These are phyloP conservation scores for Cylas formicarius DNA, from an alignment of 1,140 invertebrate species.

Conservation along the genomic window DNA sequence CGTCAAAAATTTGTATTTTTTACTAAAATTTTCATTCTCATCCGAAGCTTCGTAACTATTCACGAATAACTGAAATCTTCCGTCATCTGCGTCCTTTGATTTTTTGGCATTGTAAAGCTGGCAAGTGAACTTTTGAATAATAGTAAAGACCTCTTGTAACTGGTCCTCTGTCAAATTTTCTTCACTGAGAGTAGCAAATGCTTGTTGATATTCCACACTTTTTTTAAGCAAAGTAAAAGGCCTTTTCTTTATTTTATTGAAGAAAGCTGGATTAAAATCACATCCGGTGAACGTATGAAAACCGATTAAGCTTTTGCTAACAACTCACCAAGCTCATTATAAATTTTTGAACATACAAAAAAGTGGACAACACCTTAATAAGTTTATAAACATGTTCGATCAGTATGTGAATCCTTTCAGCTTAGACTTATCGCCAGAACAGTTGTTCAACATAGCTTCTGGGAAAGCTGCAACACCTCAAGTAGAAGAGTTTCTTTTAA, in stretches of 20 bases:
- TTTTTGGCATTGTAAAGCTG: constrained; percentile 23
- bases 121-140: constrained; percentile 16
- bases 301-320: constrained; percentile 13
- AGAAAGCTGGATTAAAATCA: constrained; percentile 22
- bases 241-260: constrained; percentile 11
- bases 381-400: constrained; percentile 20
- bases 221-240: constrained; percentile 6
- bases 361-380: too few species aligned
- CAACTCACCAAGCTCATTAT: constrained; percentile 14
- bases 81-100: constrained; percentile 26
- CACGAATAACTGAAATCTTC: constrained; percentile 24
- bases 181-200: constrained; percentile 8
- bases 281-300: constrained; percentile 18
- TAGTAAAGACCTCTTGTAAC: too few species aligned
- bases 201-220: constrained; percentile 7
- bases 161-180: constrained; percentile 4
- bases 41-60: constrained; percentile 25
- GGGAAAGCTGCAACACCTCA: constrained; percentile 22
- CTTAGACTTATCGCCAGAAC: constrained; percentile 5
- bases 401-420: constrained; percentile 21
- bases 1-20: constrained; percentile 26
- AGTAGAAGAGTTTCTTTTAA: constrained; percentile 23
- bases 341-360: too few species aligned
- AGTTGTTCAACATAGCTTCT: constrained; percentile 25
- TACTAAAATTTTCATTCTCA: constrained; percentile 21